A percentile compares a stretch with the other conserved stretches of the same genome.
Evolutionary conservation across 2,113 vertebrate genomes (phyloP).

Genomic region (Ophthalmolycus amberensis): DNA sequence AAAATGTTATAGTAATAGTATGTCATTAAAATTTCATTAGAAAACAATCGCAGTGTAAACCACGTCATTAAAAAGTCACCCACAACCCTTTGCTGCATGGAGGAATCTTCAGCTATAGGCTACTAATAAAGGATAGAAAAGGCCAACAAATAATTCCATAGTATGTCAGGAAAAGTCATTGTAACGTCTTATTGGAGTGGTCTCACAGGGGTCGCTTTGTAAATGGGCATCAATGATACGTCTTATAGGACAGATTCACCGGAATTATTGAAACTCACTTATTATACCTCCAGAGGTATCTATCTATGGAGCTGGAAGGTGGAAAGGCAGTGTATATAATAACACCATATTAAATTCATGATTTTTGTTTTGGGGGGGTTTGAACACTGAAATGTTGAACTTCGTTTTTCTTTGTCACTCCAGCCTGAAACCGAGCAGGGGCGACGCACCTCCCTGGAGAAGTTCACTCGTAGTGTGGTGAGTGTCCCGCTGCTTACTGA

Average conservation of each 20-base stretch:
- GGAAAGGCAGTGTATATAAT: not conserved
- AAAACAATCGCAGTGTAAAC: no score
- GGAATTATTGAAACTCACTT: not conserved
- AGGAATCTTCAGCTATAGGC: no score
- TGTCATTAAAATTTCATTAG: no score
- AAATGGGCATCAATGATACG: not conserved
- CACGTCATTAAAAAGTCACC: no score
- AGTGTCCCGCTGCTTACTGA: slow-evolving; percentile 74
- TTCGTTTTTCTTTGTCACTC: slow-evolving; percentile 30
- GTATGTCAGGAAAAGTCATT: not conserved
- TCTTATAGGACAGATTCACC: not conserved
- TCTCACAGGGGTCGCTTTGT: not conserved
- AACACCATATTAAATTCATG: not conserved
- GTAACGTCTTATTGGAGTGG: not conserved
- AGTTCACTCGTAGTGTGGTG: slow-evolving; percentile 99
- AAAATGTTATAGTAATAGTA: no score
- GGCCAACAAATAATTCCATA: not conserved
- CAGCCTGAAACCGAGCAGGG: slow-evolving; percentile 98
- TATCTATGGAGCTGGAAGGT: no score
- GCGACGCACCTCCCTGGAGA: slow-evolving; percentile 98
- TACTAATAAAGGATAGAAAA: no score
- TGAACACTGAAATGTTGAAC: not conserved
- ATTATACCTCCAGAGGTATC: no score
- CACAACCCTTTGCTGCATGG: no score
- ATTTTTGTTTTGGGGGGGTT: not conserved